Conservation (phyloP, 1,140 invertebrate species). For the Oscheius sp. region DNA sequence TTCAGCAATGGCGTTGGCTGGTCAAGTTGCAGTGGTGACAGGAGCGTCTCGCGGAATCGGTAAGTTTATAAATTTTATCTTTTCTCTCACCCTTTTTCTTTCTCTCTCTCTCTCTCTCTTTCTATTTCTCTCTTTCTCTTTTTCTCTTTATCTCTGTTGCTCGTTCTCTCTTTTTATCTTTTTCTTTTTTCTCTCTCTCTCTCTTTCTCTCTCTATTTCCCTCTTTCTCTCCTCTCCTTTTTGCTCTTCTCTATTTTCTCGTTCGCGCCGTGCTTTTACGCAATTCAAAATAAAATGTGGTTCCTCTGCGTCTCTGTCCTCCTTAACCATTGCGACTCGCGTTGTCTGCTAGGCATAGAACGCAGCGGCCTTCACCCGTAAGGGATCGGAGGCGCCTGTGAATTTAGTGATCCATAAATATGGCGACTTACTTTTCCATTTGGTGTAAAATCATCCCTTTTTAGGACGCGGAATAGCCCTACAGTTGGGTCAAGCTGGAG, state of each 20-base stretch:
- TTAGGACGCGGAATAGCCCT: slow-evolving; percentile 47
- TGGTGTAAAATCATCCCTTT: not conserved
- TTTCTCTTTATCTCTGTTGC: too few species aligned
- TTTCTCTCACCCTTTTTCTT: not conserved
- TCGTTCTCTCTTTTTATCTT: not conserved
- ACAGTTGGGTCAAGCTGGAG: slow-evolving; percentile 35
- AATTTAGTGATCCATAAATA: not conserved
- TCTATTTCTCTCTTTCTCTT: not conserved
- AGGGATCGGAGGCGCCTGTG: too few species aligned
- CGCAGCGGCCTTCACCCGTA: not conserved
- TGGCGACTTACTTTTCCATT: not conserved
- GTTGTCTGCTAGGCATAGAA: not conserved
- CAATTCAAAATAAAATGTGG: not conserved
- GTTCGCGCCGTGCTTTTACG: not conserved
- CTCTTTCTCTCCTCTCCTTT: not conserved
- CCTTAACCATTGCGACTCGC: not conserved
- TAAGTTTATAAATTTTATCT: not conserved
- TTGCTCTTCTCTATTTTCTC: not conserved
- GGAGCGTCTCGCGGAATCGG: slow-evolving; percentile 62
- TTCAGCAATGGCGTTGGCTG: not conserved
- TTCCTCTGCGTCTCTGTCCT: not conserved
- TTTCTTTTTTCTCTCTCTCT: not conserved
- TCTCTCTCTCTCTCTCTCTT: not conserved
- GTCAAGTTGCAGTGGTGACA: slow-evolving; percentile 61
- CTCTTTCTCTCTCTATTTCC: not conserved